A percentile compares a stretch with the other conserved stretches of the same genome.
phyloP scores from a whole-genome alignment of 92 coral and sea anemone species.

The Porites cylindrica region DNA sequence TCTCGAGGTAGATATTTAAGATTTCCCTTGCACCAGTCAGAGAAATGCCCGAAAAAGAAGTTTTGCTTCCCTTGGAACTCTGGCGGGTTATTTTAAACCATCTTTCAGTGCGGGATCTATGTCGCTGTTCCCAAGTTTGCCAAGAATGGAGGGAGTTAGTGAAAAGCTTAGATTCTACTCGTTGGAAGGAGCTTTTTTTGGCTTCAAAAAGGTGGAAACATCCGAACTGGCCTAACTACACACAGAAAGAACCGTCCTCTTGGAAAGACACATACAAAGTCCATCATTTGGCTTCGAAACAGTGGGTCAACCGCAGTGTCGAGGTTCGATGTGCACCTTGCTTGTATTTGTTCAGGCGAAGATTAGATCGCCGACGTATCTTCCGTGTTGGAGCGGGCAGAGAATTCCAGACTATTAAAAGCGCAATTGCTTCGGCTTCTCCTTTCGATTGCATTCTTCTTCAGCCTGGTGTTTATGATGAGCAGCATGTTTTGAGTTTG shows the following conservation, averaged over 20 bases:
- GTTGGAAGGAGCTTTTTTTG: conserved; percentile 94
- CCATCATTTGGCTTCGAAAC: conserved; percentile 87
- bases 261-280: conserved; percentile 94
- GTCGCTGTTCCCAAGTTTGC: conserved; percentile 95
- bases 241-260: conserved; percentile 89
- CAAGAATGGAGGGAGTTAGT: conserved; percentile 96
- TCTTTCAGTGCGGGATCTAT: conserved; percentile 81
- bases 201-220: conserved; percentile 92
- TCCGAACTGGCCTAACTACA: conserved; percentile 96
- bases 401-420: conserved; percentile 74
- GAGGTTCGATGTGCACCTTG: conserved; percentile 92
- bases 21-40: not conserved
- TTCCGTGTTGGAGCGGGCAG: conserved; percentile 87
- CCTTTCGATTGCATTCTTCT: conserved; percentile 89
- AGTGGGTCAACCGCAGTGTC: conserved; percentile 91
- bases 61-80: conserved; percentile 85
- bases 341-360: conserved; percentile 75
- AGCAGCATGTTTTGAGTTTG: conserved; percentile 86
- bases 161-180: conserved; percentile 94
- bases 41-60: conserved; percentile 86
- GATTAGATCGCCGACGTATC: conserved; percentile 65
- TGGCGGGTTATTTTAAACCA: conserved; percentile 95
- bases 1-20: not conserved
- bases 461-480: conserved; percentile 85
- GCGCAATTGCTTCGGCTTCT: conserved; percentile 90